A percentile compares a stretch with the other conserved stretches of the same genome.
Conservation (phyloP, 2,888 invertebrate genomes). For the Metellina segmentata region DNA sequence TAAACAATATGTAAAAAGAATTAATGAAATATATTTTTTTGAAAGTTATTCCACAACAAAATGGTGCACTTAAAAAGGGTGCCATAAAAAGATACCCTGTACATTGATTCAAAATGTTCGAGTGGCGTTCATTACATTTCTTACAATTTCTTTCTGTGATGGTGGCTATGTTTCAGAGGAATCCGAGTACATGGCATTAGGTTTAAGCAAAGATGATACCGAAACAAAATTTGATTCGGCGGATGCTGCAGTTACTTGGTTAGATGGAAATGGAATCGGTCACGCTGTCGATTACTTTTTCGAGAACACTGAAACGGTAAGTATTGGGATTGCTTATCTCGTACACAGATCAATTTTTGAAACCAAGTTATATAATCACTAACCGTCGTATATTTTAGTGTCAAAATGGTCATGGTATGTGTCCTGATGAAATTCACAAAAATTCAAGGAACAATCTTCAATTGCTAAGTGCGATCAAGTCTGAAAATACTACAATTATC, state of each 20-base stretch:
- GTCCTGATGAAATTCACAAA: constrained; percentile 86
- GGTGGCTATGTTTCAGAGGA: constrained; percentile 75
- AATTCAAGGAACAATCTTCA: constrained; percentile 84
- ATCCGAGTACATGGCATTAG: constrained; percentile 93
- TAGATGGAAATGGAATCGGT: constrained; percentile 91
- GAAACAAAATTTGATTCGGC: constrained; percentile 91
- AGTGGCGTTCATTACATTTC: no score
- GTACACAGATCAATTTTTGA: neutral
- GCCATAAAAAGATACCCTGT: neutral
- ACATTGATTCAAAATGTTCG: no score
- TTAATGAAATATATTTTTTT: neutral
- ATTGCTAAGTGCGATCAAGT: constrained; percentile 91
- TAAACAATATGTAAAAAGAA: no score
- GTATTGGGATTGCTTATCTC: neutral
- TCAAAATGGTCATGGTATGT: constrained; percentile 90
- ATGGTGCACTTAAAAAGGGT: no score
- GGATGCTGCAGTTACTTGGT: constrained; percentile 92
- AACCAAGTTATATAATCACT: neutral
- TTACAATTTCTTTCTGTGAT: neutral
- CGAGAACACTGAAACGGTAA: constrained; percentile 89
- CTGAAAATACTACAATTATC: constrained; percentile 95
- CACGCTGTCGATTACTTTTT: constrained; percentile 92
- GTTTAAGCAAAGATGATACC: constrained; percentile 88
- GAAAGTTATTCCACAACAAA: neutral
- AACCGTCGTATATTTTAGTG: constrained; percentile 82